Percentiles rank a stretch among this genome's conserved stretches.
Evolutionary conservation across 2,113 vertebrate species (phyloP).

Genomic region (Sinosuthora webbiana): DNA sequence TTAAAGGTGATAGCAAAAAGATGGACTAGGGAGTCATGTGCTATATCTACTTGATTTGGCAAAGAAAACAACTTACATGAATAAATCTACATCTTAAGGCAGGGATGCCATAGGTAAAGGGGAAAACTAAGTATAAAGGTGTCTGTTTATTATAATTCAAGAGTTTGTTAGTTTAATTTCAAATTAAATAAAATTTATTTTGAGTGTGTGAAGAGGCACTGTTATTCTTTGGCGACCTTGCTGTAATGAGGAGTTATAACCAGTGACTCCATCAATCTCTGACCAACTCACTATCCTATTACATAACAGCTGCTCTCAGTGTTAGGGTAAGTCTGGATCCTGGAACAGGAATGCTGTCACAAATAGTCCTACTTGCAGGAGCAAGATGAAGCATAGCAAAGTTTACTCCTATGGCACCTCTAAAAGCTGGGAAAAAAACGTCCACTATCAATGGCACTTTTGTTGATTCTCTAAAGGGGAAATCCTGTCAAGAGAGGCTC

Average conservation of each 20-base stretch:
- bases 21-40: not conserved
- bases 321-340: not conserved
- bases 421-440: not conserved
- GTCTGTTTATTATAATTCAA: not conserved
- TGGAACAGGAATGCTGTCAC: not conserved
- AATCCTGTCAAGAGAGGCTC: not conserved
- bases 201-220: rapidly evolving
- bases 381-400: not conserved
- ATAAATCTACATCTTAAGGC: not conserved
- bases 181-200: not conserved
- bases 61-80: not conserved
- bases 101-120: not conserved
- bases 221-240: not conserved
- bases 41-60: not conserved
- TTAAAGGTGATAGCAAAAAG: not conserved
- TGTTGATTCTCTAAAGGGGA: not conserved
- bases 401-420: not conserved
- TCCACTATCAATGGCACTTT: not conserved
- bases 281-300: not conserved
- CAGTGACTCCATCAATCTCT: not conserved
- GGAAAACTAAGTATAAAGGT: not conserved
- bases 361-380: not conserved
- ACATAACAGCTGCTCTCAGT: not conserved
- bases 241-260: not conserved
- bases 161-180: not conserved